Evolutionary conservation across 2,888 invertebrate genomes (phyloP).

Genomic region (Amblyjoppa fuscipennis): DNA sequence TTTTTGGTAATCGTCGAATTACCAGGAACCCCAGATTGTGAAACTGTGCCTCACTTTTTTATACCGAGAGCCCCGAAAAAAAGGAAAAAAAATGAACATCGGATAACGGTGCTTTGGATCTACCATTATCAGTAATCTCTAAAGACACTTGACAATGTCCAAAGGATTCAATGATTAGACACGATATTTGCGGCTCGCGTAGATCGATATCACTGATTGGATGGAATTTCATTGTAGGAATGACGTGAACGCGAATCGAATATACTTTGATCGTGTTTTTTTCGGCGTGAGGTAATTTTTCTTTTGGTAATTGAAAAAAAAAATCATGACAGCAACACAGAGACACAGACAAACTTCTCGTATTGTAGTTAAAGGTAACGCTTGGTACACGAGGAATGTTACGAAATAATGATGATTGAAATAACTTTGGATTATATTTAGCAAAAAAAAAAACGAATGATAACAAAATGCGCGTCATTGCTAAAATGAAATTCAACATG

Average conservation of each 20-base stretch:
- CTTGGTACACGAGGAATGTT: slow-evolving; percentile 26
- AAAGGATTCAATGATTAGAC: slow-evolving; percentile 74
- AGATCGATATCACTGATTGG: slow-evolving; percentile 77
- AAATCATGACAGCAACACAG: neutral
- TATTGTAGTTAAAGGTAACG: slow-evolving; percentile 63
- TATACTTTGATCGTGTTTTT: neutral
- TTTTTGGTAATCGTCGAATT: slow-evolving; percentile 65
- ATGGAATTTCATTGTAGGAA: slow-evolving; percentile 77
- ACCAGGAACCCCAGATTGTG: slow-evolving; percentile 81
- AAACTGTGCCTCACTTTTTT: slow-evolving; percentile 84
- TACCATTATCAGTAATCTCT: slow-evolving; percentile 66
- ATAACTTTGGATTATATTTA: slow-evolving; percentile 17
- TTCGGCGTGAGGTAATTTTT: slow-evolving; percentile 13
- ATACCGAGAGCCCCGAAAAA: slow-evolving; percentile 40
- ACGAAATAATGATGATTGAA: slow-evolving; percentile 19
- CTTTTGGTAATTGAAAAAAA: slow-evolving; percentile 27
- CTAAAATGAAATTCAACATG: slow-evolving; percentile 73
- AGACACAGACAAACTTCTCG: slow-evolving; percentile 45
- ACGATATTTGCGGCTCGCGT: slow-evolving; percentile 76
- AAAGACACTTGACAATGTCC: slow-evolving; percentile 73
- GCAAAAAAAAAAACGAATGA: slow-evolving; percentile 13
- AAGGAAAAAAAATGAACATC: slow-evolving; percentile 10
- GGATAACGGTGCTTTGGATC: slow-evolving; percentile 73
- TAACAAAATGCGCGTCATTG: slow-evolving; percentile 62
- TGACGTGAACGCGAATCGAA: slow-evolving; percentile 69